Percentiles rank a stretch among this genome's conserved stretches.
Evolutionary conservation across 2,797 vertebrate species (phyloP).

Genomic region (Ambastaia sidthimunki): DNA sequence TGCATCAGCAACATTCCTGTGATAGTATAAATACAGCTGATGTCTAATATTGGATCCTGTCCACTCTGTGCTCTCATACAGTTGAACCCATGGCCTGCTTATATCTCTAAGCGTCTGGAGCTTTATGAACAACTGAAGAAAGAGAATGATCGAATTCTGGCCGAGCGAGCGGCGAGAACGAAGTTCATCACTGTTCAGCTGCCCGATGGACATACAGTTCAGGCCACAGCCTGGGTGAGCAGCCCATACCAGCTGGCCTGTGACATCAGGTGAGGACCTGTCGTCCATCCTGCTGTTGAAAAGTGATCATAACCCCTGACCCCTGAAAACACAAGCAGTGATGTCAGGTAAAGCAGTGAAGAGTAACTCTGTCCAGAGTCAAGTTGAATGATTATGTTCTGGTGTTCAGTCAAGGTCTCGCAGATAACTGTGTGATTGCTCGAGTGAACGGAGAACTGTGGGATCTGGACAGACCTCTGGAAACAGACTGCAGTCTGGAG

Average conservation of each 20-base stretch:
- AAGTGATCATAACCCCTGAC: no score
- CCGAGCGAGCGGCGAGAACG: constrained; percentile 70
- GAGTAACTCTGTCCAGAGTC: no score
- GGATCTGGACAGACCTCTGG: constrained; percentile 91
- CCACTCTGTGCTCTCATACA: constrained; percentile 48
- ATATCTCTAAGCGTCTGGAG: constrained; percentile 81
- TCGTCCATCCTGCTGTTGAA: not conserved
- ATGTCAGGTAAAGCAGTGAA: not conserved
- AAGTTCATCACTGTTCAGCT: constrained; percentile 80
- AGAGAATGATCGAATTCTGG: constrained; percentile 82
- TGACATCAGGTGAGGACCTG: constrained; percentile 81
- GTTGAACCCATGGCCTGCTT: constrained; percentile 73
- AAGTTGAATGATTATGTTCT: not conserved
- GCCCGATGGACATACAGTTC: constrained; percentile 73
- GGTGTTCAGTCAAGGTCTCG: constrained; percentile 79
- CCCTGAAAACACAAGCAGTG: not conserved
- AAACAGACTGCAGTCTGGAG: constrained; percentile 84
- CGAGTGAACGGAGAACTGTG: constrained; percentile 88
- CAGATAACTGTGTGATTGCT: constrained; percentile 85
- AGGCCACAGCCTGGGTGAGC: constrained; percentile 85
- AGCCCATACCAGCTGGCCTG: constrained; percentile 87
- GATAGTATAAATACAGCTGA: not conserved
- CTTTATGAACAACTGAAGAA: constrained; percentile 86
- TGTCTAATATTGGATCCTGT: not conserved
- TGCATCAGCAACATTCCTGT: constrained; percentile 38